A percentile compares a stretch with the other conserved stretches of the same genome.
These are phyloP conservation scores for Onychostoma macrolepis DNA, from an alignment of 2,113 vertebrate genomes.

Conservation along the genomic window DNA sequence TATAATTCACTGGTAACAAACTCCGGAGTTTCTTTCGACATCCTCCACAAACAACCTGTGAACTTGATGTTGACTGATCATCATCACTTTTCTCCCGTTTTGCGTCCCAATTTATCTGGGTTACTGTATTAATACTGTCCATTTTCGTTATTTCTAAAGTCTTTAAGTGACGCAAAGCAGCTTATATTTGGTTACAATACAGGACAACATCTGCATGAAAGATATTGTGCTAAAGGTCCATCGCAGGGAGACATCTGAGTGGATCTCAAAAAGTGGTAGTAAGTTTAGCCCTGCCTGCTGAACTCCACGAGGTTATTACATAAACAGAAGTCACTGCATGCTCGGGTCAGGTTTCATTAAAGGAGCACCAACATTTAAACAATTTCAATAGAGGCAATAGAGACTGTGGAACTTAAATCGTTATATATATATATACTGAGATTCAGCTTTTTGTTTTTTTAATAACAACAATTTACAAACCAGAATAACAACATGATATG, in stretches of 20 bases:
- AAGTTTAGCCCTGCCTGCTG: constrained; percentile 28
- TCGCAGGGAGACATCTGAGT: neutral
- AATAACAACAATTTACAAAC: too few relatives aligned
- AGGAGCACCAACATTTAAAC: too few relatives aligned
- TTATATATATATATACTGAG: too few relatives aligned
- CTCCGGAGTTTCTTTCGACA: constrained; percentile 56
- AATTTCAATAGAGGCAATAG: too few relatives aligned
- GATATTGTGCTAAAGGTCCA: neutral
- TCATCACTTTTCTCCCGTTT: constrained; percentile 24
- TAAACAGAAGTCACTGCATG: neutral
- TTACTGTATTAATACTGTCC: constrained; percentile 14
- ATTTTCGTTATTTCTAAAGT: constrained; percentile 2
- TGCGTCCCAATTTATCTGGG: constrained; percentile 37
- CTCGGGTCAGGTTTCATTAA: constrained; percentile 1
- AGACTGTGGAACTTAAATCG: too few relatives aligned
- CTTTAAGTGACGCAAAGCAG: neutral
- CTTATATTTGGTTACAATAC: neutral
- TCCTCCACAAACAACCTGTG: constrained; percentile 54
- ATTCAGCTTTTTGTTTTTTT: too few relatives aligned
- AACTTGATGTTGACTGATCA: constrained; percentile 20
- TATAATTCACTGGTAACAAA: constrained; percentile 63
- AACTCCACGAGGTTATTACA: constrained; percentile 9
- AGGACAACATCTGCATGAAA: neutral
- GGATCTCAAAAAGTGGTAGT: neutral
- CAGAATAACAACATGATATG: too few relatives aligned